Evolutionary conservation across 2,113 vertebrate species (phyloP), one percentile per base, ranked within the genome.

Genomic region (Electrona antarctica): DNA sequence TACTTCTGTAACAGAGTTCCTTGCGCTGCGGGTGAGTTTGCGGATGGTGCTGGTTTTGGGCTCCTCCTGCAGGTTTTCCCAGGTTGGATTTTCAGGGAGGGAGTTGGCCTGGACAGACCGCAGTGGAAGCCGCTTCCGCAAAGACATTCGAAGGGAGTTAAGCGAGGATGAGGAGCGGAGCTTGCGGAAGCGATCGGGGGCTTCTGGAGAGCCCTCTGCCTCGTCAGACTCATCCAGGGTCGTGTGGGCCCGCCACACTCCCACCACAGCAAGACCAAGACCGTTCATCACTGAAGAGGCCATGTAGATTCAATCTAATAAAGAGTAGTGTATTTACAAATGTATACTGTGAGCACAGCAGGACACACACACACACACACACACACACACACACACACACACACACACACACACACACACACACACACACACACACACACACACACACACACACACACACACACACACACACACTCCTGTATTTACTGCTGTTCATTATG

Each of bases 71-170:
- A 88, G 71, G 8, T 80, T 86, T 84, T 95, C 94, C 91, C 92
- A 91, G 2, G 91, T 88, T 0, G 92, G 91, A 4, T 92, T 92
- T 3, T 92, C 81, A 0, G 85, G 80, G 6, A 90, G 84, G 1
- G 92, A 88, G 84, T 92, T 95, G 62, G 94, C 41, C 84, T 96
- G 93, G 48, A 96, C 84, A 0, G 88, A 74, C 12, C 93, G 92
- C 13, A 98, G 80, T 0, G 96, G 96, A 13, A 94, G 91, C 55
- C 94, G 82, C 62, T 95, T 96, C 41, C 95, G 91, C 70, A 98
- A 84, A 48, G 95, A 94, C 93, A 92, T 95, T 55, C 94, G 76
- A 58, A 97, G 74, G 1, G 94, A 93, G 50, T 91, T 94, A 4
- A 97, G 88, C 2, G 95, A 90, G 13, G 91, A 90, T 0, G 91